Conservation (phyloP, 2,888 invertebrate species). For the Lordiphosa fenestrarum region DNA sequence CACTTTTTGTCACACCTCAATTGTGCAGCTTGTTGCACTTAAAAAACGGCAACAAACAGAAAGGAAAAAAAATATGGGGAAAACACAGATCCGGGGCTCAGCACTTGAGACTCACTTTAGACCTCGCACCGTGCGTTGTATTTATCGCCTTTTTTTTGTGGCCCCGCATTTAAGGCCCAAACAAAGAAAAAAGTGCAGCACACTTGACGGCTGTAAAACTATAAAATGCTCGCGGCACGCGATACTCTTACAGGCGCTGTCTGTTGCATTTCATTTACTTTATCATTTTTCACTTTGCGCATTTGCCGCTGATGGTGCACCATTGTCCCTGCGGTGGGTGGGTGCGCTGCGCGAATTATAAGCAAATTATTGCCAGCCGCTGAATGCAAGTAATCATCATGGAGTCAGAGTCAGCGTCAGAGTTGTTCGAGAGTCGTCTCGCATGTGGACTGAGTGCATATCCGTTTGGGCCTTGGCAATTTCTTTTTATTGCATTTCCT, state of each 20-base stretch:
- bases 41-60: constrained; percentile 16
- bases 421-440: constrained; percentile 10
- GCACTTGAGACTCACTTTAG: constrained; percentile 67
- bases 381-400: constrained; percentile 62
- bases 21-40: constrained; percentile 58
- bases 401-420: constrained; percentile 17
- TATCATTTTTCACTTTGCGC: constrained; percentile 51
- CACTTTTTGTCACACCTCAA: constrained; percentile 35
- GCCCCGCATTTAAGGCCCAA: constrained; percentile 47
- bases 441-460: constrained; percentile 22
- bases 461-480: constrained; percentile 35
- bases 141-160: constrained; percentile 33
- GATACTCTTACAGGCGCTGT: constrained; percentile 41
- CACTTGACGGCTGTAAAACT: constrained; percentile 34
- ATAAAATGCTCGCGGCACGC: constrained; percentile 40
- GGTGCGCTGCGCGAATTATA: constrained; percentile 50
- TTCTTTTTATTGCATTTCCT: constrained; percentile 62
- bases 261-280: constrained; percentile 64
- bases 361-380: constrained; percentile 64
- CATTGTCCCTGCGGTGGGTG: constrained; percentile 6
- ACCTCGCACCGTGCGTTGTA: constrained; percentile 46
- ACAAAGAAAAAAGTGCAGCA: constrained; percentile 27
- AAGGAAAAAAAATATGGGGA: constrained; percentile 30
- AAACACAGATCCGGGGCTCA: constrained; percentile 24
- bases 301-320: constrained; percentile 4